phyloP scores from a whole-genome alignment of 2,113 vertebrate species.

The Montifringilla adamsi region DNA sequence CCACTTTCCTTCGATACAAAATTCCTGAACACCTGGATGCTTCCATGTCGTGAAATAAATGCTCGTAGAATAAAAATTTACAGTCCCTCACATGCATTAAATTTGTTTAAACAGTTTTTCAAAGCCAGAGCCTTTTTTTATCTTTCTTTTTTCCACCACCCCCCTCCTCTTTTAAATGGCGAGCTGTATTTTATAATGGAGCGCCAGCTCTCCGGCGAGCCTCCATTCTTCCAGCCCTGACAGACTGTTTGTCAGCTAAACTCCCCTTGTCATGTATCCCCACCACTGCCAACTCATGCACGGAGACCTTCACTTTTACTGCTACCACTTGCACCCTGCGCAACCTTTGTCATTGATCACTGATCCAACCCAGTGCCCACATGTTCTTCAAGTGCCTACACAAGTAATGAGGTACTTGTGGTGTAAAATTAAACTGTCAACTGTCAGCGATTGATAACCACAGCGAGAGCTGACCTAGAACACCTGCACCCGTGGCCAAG shows the following conservation, averaged over 20 bases:
- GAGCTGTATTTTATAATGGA: conserved; percentile 81
- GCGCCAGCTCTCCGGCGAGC: conserved; percentile 77
- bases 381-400: conserved; percentile 91
- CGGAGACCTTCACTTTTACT: conserved; percentile 92
- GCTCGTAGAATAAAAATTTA: conserved; percentile 77
- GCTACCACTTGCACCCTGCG: conserved; percentile 83
- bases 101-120: conserved; percentile 78
- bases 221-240: conserved; percentile 88
- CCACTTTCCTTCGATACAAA: conserved; percentile 1
- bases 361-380: conserved; percentile 99
- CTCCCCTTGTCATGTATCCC: conserved; percentile 86
- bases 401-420: conserved; percentile 98
- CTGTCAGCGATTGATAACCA: conserved; percentile 99
- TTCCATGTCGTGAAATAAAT: conserved; percentile 66
- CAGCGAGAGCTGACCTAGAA: conserved; percentile 89
- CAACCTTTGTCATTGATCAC: conserved; percentile 99
- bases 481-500: conserved; percentile 88
- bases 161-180: conserved; percentile 46
- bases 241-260: conserved; percentile 96
- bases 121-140: conserved; percentile 65
- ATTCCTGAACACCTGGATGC: conserved; percentile 63
- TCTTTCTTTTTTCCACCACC: neutral
- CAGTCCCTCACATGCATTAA: conserved; percentile 75
- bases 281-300: conserved; percentile 89
- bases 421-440: conserved; percentile 99